A percentile compares a stretch with the other conserved stretches of the same genome.
phyloP scores from a whole-genome alignment of 2,113 vertebrate species.

The Sander lucioperca region DNA sequence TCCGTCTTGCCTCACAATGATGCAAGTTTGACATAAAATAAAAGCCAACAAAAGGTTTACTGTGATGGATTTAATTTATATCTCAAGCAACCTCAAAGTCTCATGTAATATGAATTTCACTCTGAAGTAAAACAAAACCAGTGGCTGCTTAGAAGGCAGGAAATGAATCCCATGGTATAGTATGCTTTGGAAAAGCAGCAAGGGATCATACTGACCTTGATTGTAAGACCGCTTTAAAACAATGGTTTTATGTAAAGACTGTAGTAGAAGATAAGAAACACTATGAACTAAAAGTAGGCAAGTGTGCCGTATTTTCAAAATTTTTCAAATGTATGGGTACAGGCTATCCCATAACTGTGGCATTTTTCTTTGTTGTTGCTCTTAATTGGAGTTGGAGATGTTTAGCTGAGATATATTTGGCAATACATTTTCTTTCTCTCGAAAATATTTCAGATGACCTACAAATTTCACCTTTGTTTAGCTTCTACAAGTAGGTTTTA shows the following conservation, averaged over 20 bases:
- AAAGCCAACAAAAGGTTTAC: neutral
- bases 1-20: neutral
- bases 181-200: neutral
- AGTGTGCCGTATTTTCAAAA: neutral
- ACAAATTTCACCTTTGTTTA: neutral
- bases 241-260: neutral
- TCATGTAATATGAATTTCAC: constrained; percentile 7
- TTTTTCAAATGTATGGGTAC: neutral
- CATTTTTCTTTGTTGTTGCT: neutral
- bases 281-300: neutral
- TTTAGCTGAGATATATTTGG: neutral
- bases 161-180: neutral
- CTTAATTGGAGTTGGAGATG: neutral
- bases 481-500: neutral
- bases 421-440: neutral
- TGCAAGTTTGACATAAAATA: neutral
- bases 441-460: neutral
- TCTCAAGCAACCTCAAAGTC: neutral
- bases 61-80: constrained; percentile 39
- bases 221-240: neutral
- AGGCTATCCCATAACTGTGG: neutral
- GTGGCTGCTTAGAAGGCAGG: neutral
- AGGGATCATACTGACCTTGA: neutral
- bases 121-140: constrained; percentile 18
- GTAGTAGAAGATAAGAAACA: neutral